Evolutionary conservation across 2,888 invertebrate genomes (phyloP).

Genomic region (Pollenia labialis): DNA sequence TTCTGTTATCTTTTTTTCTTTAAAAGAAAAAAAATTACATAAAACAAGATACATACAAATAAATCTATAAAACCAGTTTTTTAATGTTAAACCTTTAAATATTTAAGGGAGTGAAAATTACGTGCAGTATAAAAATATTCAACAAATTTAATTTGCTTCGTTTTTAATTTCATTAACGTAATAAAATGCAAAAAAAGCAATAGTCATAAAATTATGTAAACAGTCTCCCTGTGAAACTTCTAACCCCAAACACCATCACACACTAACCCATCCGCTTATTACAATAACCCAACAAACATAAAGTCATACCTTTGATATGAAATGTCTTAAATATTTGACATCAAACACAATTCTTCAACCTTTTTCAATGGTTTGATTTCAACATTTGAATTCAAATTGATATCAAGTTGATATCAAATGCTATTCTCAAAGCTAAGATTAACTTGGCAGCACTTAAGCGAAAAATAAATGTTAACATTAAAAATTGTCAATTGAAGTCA

Average conservation of each 20-base stretch:
- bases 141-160: constrained; percentile 23
- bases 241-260: not conserved
- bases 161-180: constrained; percentile 66
- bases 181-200: constrained; percentile 61
- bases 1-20: constrained; percentile 28
- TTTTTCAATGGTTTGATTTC: no score
- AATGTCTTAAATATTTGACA: no score
- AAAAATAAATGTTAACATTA: no score
- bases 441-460: no score
- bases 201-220: not conserved
- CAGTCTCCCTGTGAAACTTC: not conserved
- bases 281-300: not conserved
- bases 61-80: not conserved
- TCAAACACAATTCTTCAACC: no score
- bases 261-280: not conserved
- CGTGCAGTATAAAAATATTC: not conserved
- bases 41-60: not conserved
- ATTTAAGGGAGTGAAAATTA: not conserved
- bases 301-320: no score
- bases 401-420: no score
- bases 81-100: not conserved
- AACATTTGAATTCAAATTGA: no score
- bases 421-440: no score
- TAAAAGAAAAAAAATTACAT: not conserved
- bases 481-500: no score